Base-by-base conservation (phyloP, 2,113 vertebrate genomes). In the Anarhynchus alexandrinus region DNA sequence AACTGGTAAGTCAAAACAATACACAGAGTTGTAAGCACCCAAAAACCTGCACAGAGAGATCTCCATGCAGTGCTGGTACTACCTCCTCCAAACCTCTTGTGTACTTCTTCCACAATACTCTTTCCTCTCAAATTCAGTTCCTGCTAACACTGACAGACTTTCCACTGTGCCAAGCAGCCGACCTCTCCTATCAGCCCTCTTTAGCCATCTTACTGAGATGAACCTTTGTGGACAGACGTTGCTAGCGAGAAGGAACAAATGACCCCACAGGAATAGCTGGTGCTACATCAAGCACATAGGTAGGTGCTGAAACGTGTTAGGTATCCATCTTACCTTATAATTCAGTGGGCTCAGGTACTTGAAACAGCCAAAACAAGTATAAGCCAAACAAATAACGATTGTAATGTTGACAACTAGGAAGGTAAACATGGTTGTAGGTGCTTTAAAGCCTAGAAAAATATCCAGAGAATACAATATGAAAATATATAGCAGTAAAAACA, bases 351-450 rank as follows among this genome's bases (percentile, higher is more conserved):
- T 99, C 96, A 99, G 98, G 97, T 99, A 99, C 96, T 98, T 99
- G 95, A 99, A 99, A 90, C 98, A 98, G 52, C 98, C 99, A 26
- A 99, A 99, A 97, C 99, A 99, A 91, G 99, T 98, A 86, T 98
- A 98, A 95, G 97, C 87, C 86, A 99, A 42, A 64, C 98, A 98
- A 95, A 99, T 94, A 58, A 98, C 67, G 61, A 99, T 96, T 14
- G 99, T 99, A 83, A 99, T 71, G 69, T 98, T 97, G 62, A 99
- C 88, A 52, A 99, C 98, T 40, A 99, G 97, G 82, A 99, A 96
- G 13, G 99, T 99, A 95, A 99, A 99, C 64, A 99, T 97, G 20
- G 99, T 99, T 2, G 98, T 98, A 30, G 98, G 94, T 9, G 98
- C 98, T 97, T 80, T 98, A 95, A 99, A 98, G 62, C 99, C 99